Base-by-base conservation (phyloP, 2,797 vertebrate species). In the Alectoris magna region DNA sequence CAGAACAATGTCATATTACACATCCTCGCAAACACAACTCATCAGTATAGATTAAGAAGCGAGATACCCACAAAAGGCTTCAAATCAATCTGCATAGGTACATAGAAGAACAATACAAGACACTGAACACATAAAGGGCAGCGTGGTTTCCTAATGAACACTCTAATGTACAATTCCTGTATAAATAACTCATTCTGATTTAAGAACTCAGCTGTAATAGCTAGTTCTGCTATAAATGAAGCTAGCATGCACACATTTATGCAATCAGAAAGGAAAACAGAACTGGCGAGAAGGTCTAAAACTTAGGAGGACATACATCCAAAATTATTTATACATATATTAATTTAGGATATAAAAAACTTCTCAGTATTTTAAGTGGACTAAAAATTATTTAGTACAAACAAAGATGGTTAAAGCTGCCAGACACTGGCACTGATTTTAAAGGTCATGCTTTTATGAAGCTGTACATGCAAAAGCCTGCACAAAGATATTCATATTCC, bases 1-100 rank as follows among this genome's bases (percentile, higher is more conserved):
- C 62, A 93, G 70, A 95, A 87, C 89, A 90, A 84, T 84, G 70
- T 91, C 74, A 36, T 58, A 88, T 88, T 92, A 93, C 64, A 84
- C 88, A 84, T 85, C 88, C 89, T 59, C 90, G 70, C 79, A 90
- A 93, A 96, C 80, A 91, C 60, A 92, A n/a, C 73, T 88, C 81
- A 95, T 84, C 67, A 36, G 44, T 73, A 75, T 41, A 49, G 73
- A 87, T 63, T 68, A 84, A 93, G 79, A 91, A 84, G 9, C 48
- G 14, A 89, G 76, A 84, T 84, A 70, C 5, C 70, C 7, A 39
- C 4, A 77, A 24, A 71, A 2, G 26, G 1, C 31, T 43, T 3
- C 9, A 41, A 39, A 51, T 71, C 22, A n/a, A 13, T 71, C 29
- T 71, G 6, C 41, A 36, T 9, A 64, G 6, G 56, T 77, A 49